Conservation (phyloP, 2,797 vertebrate genomes). For the Stomatorhinus walkeri region DNA sequence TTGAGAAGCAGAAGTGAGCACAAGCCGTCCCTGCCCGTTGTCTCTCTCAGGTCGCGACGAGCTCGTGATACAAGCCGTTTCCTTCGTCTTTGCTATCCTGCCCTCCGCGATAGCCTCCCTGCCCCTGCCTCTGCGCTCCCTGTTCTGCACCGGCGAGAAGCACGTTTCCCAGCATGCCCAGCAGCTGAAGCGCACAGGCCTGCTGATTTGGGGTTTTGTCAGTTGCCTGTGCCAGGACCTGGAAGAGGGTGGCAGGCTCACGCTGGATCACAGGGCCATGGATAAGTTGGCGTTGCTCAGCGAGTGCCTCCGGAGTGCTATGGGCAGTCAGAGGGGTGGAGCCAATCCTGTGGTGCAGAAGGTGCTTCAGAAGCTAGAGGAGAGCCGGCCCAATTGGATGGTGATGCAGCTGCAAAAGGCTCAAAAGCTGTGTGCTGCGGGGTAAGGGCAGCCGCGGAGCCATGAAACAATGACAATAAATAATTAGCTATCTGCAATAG, state of each 20-base stretch:
- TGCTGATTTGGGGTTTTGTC: conserved; percentile 81
- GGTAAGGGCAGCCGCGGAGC: conserved; percentile 57
- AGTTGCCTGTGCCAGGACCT: conserved; percentile 76
- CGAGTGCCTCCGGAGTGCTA: conserved; percentile 74
- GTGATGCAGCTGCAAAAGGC: conserved; percentile 77
- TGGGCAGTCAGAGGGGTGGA: conserved; percentile 68
- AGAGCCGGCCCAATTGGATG: conserved; percentile 80
- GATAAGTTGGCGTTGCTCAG: conserved; percentile 74
- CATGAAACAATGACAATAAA: neutral
- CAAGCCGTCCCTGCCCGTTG: neutral
- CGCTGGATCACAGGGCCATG: conserved; percentile 70
- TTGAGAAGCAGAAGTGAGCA: neutral
- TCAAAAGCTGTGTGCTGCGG: conserved; percentile 69
- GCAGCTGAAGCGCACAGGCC: conserved; percentile 73
- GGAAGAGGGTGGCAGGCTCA: conserved; percentile 72
- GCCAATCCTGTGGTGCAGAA: conserved; percentile 73
- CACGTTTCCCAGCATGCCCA: conserved; percentile 74
- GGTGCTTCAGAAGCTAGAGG: conserved; percentile 77
- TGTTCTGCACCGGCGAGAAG: conserved; percentile 83
- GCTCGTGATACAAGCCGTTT: conserved; percentile 74
- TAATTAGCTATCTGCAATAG: neutral
- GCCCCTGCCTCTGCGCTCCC: conserved; percentile 80
- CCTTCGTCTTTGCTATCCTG: conserved; percentile 86
- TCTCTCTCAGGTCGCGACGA: conserved; percentile 59
- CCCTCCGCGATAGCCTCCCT: conserved; percentile 79